phyloP scores from a whole-genome alignment of 2,888 invertebrate genomes.

The Drosophila recens region DNA sequence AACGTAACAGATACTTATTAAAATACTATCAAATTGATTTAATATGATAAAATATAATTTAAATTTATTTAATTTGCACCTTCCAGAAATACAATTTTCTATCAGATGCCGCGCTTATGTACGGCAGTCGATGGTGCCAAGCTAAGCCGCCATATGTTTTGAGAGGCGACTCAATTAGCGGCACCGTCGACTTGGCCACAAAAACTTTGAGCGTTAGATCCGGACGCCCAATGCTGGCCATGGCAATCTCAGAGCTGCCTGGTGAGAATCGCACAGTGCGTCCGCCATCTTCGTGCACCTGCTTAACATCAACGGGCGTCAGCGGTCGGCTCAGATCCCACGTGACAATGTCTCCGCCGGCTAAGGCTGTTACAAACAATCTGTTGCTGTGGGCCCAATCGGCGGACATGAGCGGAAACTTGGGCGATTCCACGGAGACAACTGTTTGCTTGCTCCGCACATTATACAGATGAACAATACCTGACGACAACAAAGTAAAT shows the following conservation, averaged over 20 bases:
- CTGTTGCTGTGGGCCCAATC: constrained; percentile 90
- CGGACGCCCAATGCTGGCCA: constrained; percentile 89
- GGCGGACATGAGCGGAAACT: constrained; percentile 88
- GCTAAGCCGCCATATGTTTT: constrained; percentile 87
- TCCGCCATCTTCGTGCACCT: constrained; percentile 89
- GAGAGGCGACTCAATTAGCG: constrained; percentile 86
- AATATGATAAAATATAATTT: not conserved
- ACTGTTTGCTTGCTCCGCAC: constrained; percentile 88
- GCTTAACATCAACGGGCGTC: constrained; percentile 87
- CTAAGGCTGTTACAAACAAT: constrained; percentile 87
- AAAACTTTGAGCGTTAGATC: constrained; percentile 89
- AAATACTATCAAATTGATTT: not conserved
- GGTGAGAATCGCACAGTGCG: constrained; percentile 88
- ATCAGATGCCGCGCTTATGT: constrained; percentile 88
- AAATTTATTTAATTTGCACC: constrained; percentile 74
- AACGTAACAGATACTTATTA: not conserved
- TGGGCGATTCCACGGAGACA: constrained; percentile 88
- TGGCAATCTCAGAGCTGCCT: constrained; percentile 87
- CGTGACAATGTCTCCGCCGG: constrained; percentile 88
- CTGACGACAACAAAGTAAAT: constrained; percentile 17
- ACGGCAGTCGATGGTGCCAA: constrained; percentile 88
- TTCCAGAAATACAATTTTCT: constrained; percentile 88
- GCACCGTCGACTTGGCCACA: constrained; percentile 86
- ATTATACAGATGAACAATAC: constrained; percentile 91
- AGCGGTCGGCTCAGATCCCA: constrained; percentile 90